phyloP scores from a whole-genome alignment of 1,140 invertebrate species.

The Aphidius gifuensis region DNA sequence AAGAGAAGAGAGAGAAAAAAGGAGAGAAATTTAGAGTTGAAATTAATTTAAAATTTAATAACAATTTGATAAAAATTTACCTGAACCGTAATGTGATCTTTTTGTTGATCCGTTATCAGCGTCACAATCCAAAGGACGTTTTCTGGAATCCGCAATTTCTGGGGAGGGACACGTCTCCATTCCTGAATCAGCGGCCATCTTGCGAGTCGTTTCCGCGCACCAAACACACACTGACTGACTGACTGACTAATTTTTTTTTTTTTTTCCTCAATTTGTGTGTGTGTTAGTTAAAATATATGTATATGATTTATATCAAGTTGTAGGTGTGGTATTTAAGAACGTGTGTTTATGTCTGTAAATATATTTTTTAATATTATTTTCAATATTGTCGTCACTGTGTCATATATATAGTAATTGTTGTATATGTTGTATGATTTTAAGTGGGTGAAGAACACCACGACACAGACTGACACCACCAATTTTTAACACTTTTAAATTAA shows the following conservation, averaged over 20 bases:
- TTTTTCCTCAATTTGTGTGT: constrained; percentile 5
- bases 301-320: no score
- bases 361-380: neutral
- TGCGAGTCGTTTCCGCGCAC: constrained; percentile 53
- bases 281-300: neutral
- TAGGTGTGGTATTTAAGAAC: neutral
- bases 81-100: constrained; percentile 84
- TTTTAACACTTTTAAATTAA: no score
- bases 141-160: constrained; percentile 77
- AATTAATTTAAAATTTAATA: constrained; percentile 10
- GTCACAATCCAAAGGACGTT: constrained; percentile 82
- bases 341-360: neutral
- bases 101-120: constrained; percentile 83
- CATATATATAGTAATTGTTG: no score
- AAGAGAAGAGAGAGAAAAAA: no score
- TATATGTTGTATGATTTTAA: no score
- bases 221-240: constrained; percentile 18
- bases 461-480: no score
- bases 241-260: constrained; percentile 11
- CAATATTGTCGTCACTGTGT: no score
- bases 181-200: constrained; percentile 78
- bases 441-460: no score
- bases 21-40: no score
- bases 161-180: constrained; percentile 79
- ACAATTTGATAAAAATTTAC: constrained; percentile 54